Conservation (phyloP, 2,888 invertebrate genomes). For the Serripes groenlandicus region DNA sequence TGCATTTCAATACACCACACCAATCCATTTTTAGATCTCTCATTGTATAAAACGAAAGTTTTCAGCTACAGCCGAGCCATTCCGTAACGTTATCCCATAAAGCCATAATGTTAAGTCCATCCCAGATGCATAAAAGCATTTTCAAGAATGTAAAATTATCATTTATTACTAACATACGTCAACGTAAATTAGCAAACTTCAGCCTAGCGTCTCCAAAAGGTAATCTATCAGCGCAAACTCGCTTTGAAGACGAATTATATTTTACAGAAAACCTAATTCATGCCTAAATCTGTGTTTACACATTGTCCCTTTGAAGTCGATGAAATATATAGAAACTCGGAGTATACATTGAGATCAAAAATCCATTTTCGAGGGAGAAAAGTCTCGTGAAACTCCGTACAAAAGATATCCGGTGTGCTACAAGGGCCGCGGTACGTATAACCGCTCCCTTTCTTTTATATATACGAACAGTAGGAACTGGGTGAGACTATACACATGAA, state of each 20-base stretch:
- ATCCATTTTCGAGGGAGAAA: slow-evolving; percentile 66
- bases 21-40: too few relatives aligned
- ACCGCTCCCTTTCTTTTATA: too few relatives aligned
- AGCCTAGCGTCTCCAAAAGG: slow-evolving; percentile 58
- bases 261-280: slow-evolving; percentile 65
- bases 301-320: slow-evolving; percentile 56
- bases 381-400: slow-evolving; percentile 61
- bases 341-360: slow-evolving; percentile 69
- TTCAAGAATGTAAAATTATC: slow-evolving; percentile 27
- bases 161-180: slow-evolving; percentile 28
- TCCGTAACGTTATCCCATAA: too few relatives aligned
- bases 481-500: too few relatives aligned
- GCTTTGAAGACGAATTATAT: slow-evolving; percentile 66
- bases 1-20: too few relatives aligned
- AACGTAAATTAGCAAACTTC: slow-evolving; percentile 53
- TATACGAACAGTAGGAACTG: too few relatives aligned
- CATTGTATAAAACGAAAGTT: too few relatives aligned
- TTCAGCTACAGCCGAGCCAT: too few relatives aligned
- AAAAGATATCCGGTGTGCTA: slow-evolving; percentile 62
- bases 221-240: slow-evolving; percentile 60
- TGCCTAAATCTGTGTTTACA: slow-evolving; percentile 66
- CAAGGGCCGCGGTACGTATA: too few relatives aligned
- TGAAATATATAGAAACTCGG: slow-evolving; percentile 51
- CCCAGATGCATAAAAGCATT: slow-evolving; percentile 2
- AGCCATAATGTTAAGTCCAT: slow-evolving; percentile 19